These are phyloP conservation scores for Anhinga rufa DNA, from an alignment of 2,113 vertebrate genomes.

Conservation along the genomic window DNA sequence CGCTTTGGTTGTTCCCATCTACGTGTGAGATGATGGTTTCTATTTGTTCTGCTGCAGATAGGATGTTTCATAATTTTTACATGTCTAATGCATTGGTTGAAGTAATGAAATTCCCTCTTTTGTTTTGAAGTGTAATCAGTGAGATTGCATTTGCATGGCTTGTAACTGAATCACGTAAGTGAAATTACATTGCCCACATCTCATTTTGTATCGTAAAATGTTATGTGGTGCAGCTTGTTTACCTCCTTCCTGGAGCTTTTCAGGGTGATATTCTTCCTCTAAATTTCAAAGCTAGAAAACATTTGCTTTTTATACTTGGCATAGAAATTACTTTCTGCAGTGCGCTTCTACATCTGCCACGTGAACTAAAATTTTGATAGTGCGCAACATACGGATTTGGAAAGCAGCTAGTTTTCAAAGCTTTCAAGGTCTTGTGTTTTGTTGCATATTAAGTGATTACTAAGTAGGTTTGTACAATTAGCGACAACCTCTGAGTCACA, in stretches of 20 bases:
- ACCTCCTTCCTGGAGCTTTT: conserved; percentile 34
- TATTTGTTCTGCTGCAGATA: conserved; percentile 6
- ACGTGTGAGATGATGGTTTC: conserved; percentile 20
- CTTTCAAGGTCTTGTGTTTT: conserved; percentile 33
- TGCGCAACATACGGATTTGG: neutral
- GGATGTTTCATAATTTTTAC: conserved; percentile 25
- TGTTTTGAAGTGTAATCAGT: conserved; percentile 69
- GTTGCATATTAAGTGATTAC: conserved; percentile 3
- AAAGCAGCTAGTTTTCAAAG: conserved; percentile 30
- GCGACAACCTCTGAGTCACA: conserved; percentile 24
- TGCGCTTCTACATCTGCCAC: neutral
- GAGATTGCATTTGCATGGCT: conserved; percentile 69
- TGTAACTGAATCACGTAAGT: conserved; percentile 58
- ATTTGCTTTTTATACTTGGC: conserved; percentile 19
- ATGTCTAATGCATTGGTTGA: conserved; percentile 30
- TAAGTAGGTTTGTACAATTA: conserved; percentile 32
- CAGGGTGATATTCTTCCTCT: conserved; percentile 9
- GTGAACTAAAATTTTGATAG: conserved; percentile 33
- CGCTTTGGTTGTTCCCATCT: neutral
- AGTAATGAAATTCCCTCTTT: conserved; percentile 69
- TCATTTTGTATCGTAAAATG: conserved; percentile 66
- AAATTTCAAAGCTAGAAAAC: neutral
- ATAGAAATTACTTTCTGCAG: conserved; percentile 14
- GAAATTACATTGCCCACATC: conserved; percentile 66
- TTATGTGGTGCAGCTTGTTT: conserved; percentile 58